Base-by-base conservation (phyloP, 2,113 vertebrate genomes). In the Sturnira hondurensis region DNA sequence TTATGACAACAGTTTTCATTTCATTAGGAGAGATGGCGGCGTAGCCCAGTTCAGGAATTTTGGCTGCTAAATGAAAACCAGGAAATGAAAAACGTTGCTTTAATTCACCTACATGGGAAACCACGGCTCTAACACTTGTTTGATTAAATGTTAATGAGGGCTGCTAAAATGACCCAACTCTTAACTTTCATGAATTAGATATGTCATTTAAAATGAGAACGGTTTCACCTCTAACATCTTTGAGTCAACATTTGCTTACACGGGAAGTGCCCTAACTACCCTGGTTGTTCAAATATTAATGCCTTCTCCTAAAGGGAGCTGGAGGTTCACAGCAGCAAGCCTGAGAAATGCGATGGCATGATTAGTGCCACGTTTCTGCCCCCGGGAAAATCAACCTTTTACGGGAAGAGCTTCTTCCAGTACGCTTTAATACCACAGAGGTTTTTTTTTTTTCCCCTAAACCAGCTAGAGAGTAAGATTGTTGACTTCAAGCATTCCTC, bases 201-300 rank as follows among this genome's bases (percentile, higher is more conserved):
- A 89, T 76, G 80, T 93, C 95, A 94, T 41, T 97, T 97, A 96
- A 95, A 93, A 67, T 15, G 84, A 94, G 86, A 76, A 15, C 9
- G 77, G 33, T 86, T 94, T 95, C 92, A 88, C 89, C 61, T 93
- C 94, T 77, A 88, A 91, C 73, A 84, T 93, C 56, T 76, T 52
- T 78, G 63, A 92, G 52, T 91, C 83, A 94, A 73, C 73, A 92
- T 97, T 84, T 89, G 80, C 89, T 88, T 92, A 56, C 45, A 5
- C 52, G 43, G 58, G 43, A 88, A 90, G 38, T 43, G 52, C 61
- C 92, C 33, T 86, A 88, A 93, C 86, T 86, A 76, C 41, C 38
- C 22, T 52, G 31, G 45, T 92, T 96, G 93, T 90, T 97, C 96
- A 97, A 97, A 97, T 97, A 96, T 97, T 97, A 95, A 97, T 96